phyloP scores from a whole-genome alignment of 2,888 invertebrate genomes.

The Drosophila robusta region DNA sequence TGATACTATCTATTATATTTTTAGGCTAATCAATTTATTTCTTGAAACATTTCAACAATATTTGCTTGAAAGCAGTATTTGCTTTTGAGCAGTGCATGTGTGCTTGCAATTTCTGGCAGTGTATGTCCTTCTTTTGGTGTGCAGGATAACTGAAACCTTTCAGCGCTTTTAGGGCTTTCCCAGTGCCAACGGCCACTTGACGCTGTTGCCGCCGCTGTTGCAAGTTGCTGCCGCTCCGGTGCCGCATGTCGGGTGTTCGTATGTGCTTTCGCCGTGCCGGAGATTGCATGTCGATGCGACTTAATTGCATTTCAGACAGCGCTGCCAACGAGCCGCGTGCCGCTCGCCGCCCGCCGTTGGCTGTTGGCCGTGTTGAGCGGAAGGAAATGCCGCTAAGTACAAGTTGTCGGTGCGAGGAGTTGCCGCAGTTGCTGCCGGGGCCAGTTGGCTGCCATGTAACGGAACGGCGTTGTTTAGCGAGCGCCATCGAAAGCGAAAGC shows the following conservation, averaged over 20 bases:
- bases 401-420: constrained; percentile 50
- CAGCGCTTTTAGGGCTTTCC: constrained; percentile 56
- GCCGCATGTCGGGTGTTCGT: not conserved
- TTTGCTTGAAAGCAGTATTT: too few relatives aligned
- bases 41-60: too few relatives aligned
- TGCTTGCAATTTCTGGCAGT: not conserved
- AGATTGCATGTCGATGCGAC: constrained; percentile 79
- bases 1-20: too few relatives aligned
- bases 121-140: not conserved
- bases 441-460: constrained; percentile 38
- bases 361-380: constrained; percentile 61
- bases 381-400: constrained; percentile 76
- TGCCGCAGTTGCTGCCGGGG: not conserved
- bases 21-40: too few relatives aligned
- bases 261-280: constrained; percentile 55
- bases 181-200: constrained; percentile 24
- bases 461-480: constrained; percentile 18
- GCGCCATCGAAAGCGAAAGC: constrained; percentile 44
- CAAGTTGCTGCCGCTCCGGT: constrained; percentile 7
- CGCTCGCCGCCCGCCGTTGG: constrained; percentile 9
- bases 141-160: constrained; percentile 56
- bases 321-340: constrained; percentile 70
- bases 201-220: constrained; percentile 9
- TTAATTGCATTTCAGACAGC: constrained; percentile 79
- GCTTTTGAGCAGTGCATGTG: too few relatives aligned